These are phyloP conservation scores for Parotia lawesii DNA, from an alignment of 2,113 vertebrate species.

Conservation along the genomic window DNA sequence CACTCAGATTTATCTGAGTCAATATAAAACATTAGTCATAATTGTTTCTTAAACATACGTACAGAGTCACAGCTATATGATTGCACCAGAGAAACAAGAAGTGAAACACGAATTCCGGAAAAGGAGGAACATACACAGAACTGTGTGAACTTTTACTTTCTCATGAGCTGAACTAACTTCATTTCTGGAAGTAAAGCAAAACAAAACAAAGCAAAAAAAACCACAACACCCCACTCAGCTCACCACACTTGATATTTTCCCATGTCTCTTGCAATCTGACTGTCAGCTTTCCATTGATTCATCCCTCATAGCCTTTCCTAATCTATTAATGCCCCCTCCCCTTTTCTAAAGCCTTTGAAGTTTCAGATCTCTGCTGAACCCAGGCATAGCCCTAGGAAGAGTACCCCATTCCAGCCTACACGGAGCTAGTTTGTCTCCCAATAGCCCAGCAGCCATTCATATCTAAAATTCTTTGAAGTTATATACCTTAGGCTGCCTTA, in stretches of 20 bases:
- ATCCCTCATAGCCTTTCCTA: background rate
- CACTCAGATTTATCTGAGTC: background rate
- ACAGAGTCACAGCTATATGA: background rate
- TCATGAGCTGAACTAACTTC: background rate
- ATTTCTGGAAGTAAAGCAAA: background rate
- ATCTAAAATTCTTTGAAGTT: slow-evolving; percentile 39
- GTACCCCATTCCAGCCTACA: background rate
- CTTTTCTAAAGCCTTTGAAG: slow-evolving; percentile 27
- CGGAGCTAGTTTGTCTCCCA: background rate
- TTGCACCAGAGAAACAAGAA: background rate
- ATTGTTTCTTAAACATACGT: background rate
- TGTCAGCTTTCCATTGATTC: background rate
- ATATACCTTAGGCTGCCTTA: slow-evolving; percentile 16
- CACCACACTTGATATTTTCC: background rate
- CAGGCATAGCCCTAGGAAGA: slow-evolving; percentile 16
- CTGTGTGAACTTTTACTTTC: background rate
- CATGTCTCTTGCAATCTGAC: background rate
- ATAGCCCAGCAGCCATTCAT: slow-evolving; percentile 1
- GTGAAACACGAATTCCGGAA: background rate
- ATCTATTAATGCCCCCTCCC: background rate
- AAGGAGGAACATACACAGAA: background rate
- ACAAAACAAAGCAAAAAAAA: background rate
- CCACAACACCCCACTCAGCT: background rate
- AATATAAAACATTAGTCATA: background rate
- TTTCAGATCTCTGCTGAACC: slow-evolving; percentile 5